Evolutionary conservation across 2,888 invertebrate species (phyloP), one percentile per base, ranked within the genome.

Genomic region (Pinctada fucata): DNA sequence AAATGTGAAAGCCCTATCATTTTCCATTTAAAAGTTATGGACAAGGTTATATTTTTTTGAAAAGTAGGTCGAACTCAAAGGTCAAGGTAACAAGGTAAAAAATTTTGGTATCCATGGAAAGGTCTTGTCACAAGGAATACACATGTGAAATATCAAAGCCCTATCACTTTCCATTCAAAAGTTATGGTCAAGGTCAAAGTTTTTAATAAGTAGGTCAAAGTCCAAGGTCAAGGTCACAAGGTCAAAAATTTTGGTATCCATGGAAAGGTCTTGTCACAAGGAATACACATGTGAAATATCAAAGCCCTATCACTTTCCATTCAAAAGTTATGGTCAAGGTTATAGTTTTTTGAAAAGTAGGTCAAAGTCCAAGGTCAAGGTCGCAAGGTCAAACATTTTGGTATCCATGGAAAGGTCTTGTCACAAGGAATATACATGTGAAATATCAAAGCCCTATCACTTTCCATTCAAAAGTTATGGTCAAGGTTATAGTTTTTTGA

Each of bases 291-390:
- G 58, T 52, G 58, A 8, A 52, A 10, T 52, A 52, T 52, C 6
- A 52, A 52, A 8, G 10, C 58, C 10, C 58, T 8, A 10, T 52
- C 58, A 8, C 58, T 52, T 52, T 52, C 5, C 6, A 10, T 52
- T 52, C 58, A 52, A 52, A 52, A 52, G 58, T 52, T 52, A 52
- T 52, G 58, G 58, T 52, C 58, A 52, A 52, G 58, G 58, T 52
- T 52, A 52, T 5, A 52, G 58, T 5, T 52, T 52, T n/a, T 52
- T 52, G 10, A 52, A 52, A 52, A 52, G 58, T 52, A 52, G 58
- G 58, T 52, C 58, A 52, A 52, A 52, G 5, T 5, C 10, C 58
- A 52, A 52, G 58, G 58, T 10, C 58, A 52, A 52, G 58, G n/a
- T n/a, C n/a, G n/a, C n/a, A n/a, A n/a, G n/a, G 58, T 52, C 58